Percentiles rank a stretch among this genome's conserved stretches.
phyloP scores from a whole-genome alignment of 2,888 invertebrate species.

The Aelia acuminata region DNA sequence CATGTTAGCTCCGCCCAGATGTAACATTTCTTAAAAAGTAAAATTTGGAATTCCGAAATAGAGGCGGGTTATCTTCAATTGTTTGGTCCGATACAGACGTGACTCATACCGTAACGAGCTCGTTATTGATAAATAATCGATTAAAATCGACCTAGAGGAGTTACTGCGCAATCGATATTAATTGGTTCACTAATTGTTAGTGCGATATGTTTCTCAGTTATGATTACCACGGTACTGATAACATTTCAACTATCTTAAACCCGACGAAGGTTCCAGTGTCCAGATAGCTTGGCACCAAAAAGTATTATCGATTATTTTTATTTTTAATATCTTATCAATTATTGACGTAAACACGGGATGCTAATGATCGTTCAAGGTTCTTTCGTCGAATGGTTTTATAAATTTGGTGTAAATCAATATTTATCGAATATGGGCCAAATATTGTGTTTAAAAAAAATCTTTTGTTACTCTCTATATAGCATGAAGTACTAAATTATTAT shows the following conservation, averaged over 20 bases:
- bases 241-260: background rate
- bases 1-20: too few species aligned
- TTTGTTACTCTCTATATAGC: too few species aligned
- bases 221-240: background rate
- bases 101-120: background rate
- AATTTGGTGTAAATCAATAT: too few species aligned
- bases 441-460: too few species aligned
- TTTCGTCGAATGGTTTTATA: background rate
- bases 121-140: background rate
- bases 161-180: constrained; percentile 13
- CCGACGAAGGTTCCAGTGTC: background rate
- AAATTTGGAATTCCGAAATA: background rate
- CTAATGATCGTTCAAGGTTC: background rate
- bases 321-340: background rate
- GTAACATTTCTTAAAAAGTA: too few species aligned
- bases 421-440: too few species aligned
- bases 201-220: background rate
- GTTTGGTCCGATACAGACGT: background rate
- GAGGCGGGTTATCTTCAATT: background rate
- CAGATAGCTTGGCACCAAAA: background rate
- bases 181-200: background rate
- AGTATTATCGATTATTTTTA: background rate
- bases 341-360: background rate
- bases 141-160: background rate
- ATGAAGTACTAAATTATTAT: too few species aligned